Conservation (phyloP, 2,888 invertebrate genomes). For the Caenorhabditis sp. region DNA sequence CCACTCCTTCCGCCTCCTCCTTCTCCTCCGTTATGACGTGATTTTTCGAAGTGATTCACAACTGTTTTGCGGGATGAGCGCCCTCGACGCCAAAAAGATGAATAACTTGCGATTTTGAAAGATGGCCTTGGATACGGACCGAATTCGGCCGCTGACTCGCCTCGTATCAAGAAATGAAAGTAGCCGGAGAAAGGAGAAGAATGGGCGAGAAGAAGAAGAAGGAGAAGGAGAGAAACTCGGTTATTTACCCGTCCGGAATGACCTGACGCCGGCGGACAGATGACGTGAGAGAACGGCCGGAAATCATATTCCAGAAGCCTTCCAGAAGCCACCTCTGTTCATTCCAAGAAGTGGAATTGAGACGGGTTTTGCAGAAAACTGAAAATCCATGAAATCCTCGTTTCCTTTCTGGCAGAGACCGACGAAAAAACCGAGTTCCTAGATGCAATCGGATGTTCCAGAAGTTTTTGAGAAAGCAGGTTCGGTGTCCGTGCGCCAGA, state of each 20-base stretch:
- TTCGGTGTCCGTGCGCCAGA: neutral
- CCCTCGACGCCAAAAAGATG: constrained; percentile 27
- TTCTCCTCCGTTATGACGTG: neutral
- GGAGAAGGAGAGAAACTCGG: neutral
- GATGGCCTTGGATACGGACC: constrained; percentile 37
- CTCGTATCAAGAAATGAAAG: constrained; percentile 19
- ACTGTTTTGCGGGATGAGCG: constrained; percentile 26
- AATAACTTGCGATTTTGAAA: constrained; percentile 38
- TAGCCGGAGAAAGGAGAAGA: constrained; percentile 4
- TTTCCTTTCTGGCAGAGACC: neutral
- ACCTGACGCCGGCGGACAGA: neutral
- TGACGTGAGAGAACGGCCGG: constrained; percentile 20
- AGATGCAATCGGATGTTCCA: constrained; percentile 28
- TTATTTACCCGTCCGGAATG: constrained; percentile 17
- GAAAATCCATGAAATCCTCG: neutral
- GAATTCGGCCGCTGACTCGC: constrained; percentile 7
- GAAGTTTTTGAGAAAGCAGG: constrained; percentile 5
- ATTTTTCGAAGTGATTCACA: constrained; percentile 6
- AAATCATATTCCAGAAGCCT: no score
- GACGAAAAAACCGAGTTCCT: neutral
- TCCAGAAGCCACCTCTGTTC: no score
- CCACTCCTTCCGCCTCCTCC: neutral
- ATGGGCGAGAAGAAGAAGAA: neutral
- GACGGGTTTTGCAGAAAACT: no score
- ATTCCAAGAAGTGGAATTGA: no score